Base-by-base conservation (phyloP, 2,113 vertebrate species). In the Lophotis ruficrista region DNA sequence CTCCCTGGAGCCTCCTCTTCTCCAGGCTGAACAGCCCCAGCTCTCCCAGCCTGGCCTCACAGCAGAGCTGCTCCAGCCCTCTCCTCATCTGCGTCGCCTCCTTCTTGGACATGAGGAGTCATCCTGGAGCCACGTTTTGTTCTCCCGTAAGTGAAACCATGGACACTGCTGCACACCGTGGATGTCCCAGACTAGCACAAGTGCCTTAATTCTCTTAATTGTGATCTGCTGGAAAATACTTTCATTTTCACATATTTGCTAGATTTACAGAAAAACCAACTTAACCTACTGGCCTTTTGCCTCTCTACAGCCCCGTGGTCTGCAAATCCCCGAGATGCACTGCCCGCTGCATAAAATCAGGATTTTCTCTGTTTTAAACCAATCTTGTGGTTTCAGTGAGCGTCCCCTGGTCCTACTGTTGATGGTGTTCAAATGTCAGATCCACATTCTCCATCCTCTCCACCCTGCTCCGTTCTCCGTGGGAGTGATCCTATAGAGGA, bases 371-470 rank as follows among this genome's bases (percentile, higher is more conserved):
- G 21, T 30, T 58, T 68, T 58, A 41, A 77, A 30, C 61, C 35
- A 20, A 14, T 76, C 23, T 21, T 77, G 23, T 24, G 50, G 5
- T 79, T 75, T 78, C 18, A 1, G 27, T 30, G 51, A 50, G 51
- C 33, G 43, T 66, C 25, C 5, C 30, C 41, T 43, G 65, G n/a
- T 60, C 28, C 38, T 33, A 0, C 16, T 12, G 65, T 10, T 65
- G 33, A 2, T 1, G 20, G 2, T 0, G 5, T 69, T 89, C 24
- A 60, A 7, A 65, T 25, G 6, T 13, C 57, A 43, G 30, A 4
- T 25, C n/a, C 64, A 5, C 9, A 8, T 61, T 51, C 51, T 83
- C 71, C 12, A 53, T 47, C 19, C 51, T 19, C 12, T 56, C 21
- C 30, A n/a, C 7, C 24, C 30, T 82, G 15, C 73, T 58, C 43